Evolutionary conservation across 2,888 invertebrate species (phyloP).

Genomic region (Pyrochroa serraticornis): DNA sequence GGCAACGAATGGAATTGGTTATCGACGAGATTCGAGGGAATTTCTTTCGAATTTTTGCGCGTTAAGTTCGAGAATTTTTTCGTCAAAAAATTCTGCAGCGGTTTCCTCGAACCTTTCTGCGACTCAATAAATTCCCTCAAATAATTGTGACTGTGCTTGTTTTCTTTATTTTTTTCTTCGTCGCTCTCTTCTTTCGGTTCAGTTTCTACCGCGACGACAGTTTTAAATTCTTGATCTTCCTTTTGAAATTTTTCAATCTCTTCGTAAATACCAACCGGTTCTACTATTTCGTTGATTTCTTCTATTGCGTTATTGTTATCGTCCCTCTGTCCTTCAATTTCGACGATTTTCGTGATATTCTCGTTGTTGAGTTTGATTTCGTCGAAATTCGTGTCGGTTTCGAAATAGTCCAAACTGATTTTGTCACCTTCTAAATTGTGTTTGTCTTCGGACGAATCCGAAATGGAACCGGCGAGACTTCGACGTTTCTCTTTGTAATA

Average conservation of each 20-base stretch:
- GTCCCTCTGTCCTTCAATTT: slow-evolving; percentile 10
- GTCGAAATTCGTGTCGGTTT: slow-evolving; percentile 50
- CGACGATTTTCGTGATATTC: slow-evolving; percentile 39
- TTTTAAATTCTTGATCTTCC: slow-evolving; percentile 49
- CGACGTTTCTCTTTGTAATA: slow-evolving; percentile 40
- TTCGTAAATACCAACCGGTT: slow-evolving; percentile 9
- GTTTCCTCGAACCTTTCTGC: slow-evolving; percentile 55
- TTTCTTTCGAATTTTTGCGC: slow-evolving; percentile 39
- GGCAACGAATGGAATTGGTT: slow-evolving; percentile 76
- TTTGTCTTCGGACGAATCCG: slow-evolving; percentile 24
- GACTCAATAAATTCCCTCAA: slow-evolving; percentile 55
- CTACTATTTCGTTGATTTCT: slow-evolving; percentile 16
- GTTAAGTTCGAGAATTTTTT: slow-evolving; percentile 54
- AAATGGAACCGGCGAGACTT: slow-evolving; percentile 39
- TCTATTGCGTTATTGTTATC: background rate
- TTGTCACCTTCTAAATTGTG: slow-evolving; percentile 25
- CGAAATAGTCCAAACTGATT: slow-evolving; percentile 36
- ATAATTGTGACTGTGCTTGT: slow-evolving; percentile 56
- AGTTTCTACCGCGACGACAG: slow-evolving; percentile 49
- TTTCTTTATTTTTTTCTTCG: slow-evolving; percentile 41
- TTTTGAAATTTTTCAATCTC: slow-evolving; percentile 41
- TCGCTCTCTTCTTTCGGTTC: slow-evolving; percentile 32
- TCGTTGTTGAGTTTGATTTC: slow-evolving; percentile 49
- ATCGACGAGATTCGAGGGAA: slow-evolving; percentile 59
- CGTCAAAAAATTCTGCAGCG: slow-evolving; percentile 55